Evolutionary conservation across 2,888 invertebrate genomes (phyloP).

Genomic region (Megamerina dolium): DNA sequence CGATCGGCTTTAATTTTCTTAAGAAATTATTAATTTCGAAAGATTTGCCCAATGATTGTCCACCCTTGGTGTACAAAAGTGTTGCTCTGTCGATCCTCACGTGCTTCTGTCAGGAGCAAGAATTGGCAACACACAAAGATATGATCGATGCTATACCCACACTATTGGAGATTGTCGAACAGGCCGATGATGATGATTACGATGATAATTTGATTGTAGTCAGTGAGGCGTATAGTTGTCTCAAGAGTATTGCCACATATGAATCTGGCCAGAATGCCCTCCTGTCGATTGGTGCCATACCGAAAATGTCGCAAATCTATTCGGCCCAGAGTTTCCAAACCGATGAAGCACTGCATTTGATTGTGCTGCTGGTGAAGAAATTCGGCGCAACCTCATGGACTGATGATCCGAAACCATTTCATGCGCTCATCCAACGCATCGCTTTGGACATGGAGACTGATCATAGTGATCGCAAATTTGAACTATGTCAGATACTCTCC

Average conservation of each 20-base stretch:
- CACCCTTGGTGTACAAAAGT: slow-evolving; percentile 83
- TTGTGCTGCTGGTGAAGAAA: slow-evolving; percentile 66
- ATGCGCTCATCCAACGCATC: slow-evolving; percentile 74
- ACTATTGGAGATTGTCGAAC: slow-evolving; percentile 75
- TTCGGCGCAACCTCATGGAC: slow-evolving; percentile 74
- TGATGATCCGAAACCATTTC: slow-evolving; percentile 70
- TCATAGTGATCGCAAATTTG: slow-evolving; percentile 83
- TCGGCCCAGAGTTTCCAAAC: slow-evolving; percentile 83
- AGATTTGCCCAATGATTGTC: slow-evolving; percentile 79
- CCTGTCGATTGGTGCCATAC: slow-evolving; percentile 69
- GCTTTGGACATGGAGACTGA: slow-evolving; percentile 83
- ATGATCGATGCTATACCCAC: slow-evolving; percentile 78
- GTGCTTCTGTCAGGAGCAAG: slow-evolving; percentile 76
- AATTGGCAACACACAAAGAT: slow-evolving; percentile 73
- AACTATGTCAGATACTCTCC: slow-evolving; percentile 73
- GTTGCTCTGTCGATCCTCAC: slow-evolving; percentile 83
- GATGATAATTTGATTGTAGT: slow-evolving; percentile 83
- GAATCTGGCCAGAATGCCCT: slow-evolving; percentile 75
- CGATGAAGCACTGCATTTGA: slow-evolving; percentile 77
- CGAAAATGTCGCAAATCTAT: slow-evolving; percentile 80
- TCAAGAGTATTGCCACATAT: slow-evolving; percentile 73
- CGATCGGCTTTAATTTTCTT: slow-evolving; percentile 82
- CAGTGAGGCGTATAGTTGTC: slow-evolving; percentile 78
- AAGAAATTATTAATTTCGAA: slow-evolving; percentile 70
- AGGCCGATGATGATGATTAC: slow-evolving; percentile 76